Conservation (phyloP, 2,888 invertebrate species). For the Synanthedon myopaeformis region DNA sequence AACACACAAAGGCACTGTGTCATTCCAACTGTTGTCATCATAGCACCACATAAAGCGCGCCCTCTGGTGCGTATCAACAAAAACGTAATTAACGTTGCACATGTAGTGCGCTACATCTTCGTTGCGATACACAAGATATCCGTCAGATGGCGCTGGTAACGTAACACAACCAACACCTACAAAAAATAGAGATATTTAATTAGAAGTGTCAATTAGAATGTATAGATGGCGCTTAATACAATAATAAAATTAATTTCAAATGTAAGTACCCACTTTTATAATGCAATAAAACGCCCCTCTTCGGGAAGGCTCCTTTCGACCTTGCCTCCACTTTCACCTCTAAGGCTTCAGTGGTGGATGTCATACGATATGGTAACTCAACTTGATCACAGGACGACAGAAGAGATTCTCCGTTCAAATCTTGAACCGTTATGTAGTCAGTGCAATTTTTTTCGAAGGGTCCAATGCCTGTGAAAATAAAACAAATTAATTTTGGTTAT, state of each 20-base stretch:
- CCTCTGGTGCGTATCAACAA: constrained; percentile 75
- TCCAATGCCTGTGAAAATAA: constrained; percentile 39
- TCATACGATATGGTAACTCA: constrained; percentile 56
- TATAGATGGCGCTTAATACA: constrained; percentile 7
- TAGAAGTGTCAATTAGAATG: background rate
- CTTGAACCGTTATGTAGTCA: constrained; percentile 63
- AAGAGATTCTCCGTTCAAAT: constrained; percentile 54
- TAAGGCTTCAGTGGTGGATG: constrained; percentile 56
- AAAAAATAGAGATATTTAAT: constrained; percentile 2
- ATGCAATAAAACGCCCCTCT: constrained; percentile 74
- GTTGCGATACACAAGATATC: constrained; percentile 76
- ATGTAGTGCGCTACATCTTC: constrained; percentile 75
- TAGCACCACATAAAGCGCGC: constrained; percentile 74
- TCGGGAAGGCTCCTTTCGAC: constrained; percentile 68
- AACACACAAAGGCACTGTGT: constrained; percentile 71
- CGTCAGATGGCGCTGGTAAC: constrained; percentile 73
- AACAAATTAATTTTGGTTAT: no score
- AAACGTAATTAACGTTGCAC: constrained; percentile 77
- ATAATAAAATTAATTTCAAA: background rate
- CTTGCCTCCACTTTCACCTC: constrained; percentile 56
- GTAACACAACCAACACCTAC: constrained; percentile 78
- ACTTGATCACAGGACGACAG: constrained; percentile 68
- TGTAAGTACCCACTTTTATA: constrained; percentile 66
- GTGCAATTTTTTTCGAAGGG: constrained; percentile 62
- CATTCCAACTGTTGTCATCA: constrained; percentile 75